These are phyloP conservation scores for Synaphobranchus kaupii DNA, from an alignment of 2,797 vertebrate species.

Conservation along the genomic window DNA sequence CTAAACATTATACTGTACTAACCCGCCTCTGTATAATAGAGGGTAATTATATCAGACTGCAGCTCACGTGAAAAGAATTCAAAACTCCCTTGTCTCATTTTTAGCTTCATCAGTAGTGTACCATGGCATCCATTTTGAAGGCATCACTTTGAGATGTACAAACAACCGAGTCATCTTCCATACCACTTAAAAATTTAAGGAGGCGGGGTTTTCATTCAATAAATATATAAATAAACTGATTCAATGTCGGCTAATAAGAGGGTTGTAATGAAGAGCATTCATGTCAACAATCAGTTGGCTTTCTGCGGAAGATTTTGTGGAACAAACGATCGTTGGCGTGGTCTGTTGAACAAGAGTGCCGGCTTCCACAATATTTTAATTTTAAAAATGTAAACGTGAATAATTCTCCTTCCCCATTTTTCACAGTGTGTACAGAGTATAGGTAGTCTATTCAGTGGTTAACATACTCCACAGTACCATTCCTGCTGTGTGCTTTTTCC, in stretches of 20 bases:
- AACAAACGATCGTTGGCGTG: not conserved
- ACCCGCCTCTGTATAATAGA: too few species aligned
- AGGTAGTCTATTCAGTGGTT: not conserved
- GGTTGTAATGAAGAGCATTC: not conserved
- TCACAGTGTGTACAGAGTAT: not conserved
- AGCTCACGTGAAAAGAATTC: not conserved
- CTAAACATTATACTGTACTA: too few species aligned
- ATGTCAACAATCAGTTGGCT: not conserved
- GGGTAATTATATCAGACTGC: too few species aligned
- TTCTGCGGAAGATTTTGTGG: not conserved
- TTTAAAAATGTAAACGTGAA: not conserved
- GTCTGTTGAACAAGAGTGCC: not conserved
- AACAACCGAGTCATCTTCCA: too few species aligned
- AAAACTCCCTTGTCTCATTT: not conserved
- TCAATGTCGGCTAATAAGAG: not conserved
- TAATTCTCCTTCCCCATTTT: not conserved
- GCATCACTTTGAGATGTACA: not conserved
- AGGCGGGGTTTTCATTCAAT: not conserved
- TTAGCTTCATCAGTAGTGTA: not conserved
- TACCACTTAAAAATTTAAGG: not conserved
- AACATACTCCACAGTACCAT: not conserved
- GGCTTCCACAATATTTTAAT: not conserved
- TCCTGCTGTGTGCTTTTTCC: not conserved
- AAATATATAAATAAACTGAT: not conserved
- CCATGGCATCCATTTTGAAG: not conserved